A percentile compares a stretch with the other conserved stretches of the same genome.
Conservation (phyloP, 2,113 vertebrate species). For the Melanerpes aurifrons region DNA sequence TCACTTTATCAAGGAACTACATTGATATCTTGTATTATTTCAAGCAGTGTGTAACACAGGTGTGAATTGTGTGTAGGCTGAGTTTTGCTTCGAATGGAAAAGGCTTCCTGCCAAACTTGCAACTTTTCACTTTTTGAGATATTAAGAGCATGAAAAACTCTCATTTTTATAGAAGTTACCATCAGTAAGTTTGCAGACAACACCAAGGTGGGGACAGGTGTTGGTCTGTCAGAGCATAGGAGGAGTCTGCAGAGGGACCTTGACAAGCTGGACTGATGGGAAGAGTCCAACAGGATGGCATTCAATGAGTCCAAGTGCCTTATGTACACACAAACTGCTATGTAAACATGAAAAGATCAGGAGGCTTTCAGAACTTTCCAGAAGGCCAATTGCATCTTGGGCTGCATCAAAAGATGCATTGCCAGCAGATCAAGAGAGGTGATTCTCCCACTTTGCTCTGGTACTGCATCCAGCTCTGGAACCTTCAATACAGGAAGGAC, state of each 20-base stretch:
- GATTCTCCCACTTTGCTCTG: too few relatives aligned
- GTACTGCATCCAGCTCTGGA: too few relatives aligned
- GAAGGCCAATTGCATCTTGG: too few relatives aligned
- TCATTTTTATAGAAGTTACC: background rate
- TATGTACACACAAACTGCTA: background rate
- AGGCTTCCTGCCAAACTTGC: background rate
- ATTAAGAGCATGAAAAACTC: background rate
- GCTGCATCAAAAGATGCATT: too few relatives aligned
- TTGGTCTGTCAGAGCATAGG: too few relatives aligned
- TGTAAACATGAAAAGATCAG: background rate
- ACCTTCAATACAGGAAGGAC: too few relatives aligned
- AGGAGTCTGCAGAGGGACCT: too few relatives aligned
- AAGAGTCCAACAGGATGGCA: too few relatives aligned
- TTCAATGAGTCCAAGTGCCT: background rate
- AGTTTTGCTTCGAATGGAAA: background rate
- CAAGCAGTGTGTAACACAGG: background rate
- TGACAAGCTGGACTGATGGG: too few relatives aligned
- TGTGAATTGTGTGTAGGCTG: slow-evolving; percentile 4
- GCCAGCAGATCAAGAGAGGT: too few relatives aligned
- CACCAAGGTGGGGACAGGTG: too few relatives aligned
- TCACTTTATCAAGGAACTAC: background rate
- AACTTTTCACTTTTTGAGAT: background rate
- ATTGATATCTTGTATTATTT: background rate
- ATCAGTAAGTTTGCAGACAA: too few relatives aligned
- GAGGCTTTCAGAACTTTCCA: background rate